Conservation (phyloP, 2,113 vertebrate genomes). For the Ammospiza caudacuta region DNA sequence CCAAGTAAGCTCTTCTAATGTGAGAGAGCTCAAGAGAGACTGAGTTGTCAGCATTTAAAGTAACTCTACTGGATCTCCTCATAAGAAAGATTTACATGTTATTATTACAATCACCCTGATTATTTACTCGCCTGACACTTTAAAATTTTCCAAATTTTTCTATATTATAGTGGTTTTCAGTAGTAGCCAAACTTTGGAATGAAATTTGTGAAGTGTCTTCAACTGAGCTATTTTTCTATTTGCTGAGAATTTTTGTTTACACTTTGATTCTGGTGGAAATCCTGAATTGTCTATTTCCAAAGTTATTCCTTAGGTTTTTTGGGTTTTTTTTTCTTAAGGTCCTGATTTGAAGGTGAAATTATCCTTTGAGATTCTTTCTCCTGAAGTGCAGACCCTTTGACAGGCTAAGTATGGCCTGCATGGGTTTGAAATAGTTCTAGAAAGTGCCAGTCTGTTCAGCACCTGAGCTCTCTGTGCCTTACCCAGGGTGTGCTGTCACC, state of each 20-base stretch:
- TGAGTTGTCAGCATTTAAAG: background rate
- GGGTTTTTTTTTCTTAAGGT: background rate
- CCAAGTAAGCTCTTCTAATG: background rate
- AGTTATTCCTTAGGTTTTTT: background rate
- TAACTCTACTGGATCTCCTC: background rate
- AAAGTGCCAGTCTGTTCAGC: background rate
- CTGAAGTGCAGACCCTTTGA: background rate
- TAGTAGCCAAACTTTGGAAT: background rate
- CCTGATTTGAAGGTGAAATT: background rate
- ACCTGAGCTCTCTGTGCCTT: background rate
- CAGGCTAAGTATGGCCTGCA: background rate
- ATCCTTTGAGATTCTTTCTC: background rate
- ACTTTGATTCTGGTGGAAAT: background rate
- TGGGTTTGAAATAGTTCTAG: background rate
- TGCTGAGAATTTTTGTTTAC: background rate
- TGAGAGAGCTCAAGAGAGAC: background rate
- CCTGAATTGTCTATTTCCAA: background rate
- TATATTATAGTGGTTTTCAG: background rate
- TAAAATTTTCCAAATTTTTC: background rate
- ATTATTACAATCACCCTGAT: background rate
- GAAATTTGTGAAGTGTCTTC: background rate
- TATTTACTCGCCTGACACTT: background rate
- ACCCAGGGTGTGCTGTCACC: accelerated
- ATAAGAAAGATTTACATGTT: background rate
- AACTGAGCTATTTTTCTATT: background rate